These are phyloP conservation scores for Clarias fuscus DNA, from an alignment of 2,797 vertebrate genomes.

Conservation along the genomic window DNA sequence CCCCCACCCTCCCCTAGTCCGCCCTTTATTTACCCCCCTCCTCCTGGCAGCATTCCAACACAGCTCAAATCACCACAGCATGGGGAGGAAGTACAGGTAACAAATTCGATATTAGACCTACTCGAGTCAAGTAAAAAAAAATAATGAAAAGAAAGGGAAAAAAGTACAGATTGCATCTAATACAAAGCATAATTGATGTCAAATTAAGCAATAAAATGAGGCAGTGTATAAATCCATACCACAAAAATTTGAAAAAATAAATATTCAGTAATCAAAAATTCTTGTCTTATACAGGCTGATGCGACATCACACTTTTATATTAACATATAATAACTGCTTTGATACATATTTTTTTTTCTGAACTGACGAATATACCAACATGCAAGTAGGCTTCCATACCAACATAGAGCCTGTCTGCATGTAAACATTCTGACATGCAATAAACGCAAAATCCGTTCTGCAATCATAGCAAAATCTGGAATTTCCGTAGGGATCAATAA, in stretches of 20 bases:
- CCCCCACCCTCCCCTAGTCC: slow-evolving; percentile 60
- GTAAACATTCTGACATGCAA: not conserved
- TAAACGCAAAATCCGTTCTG: not conserved
- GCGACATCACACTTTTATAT: not conserved
- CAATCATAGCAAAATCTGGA: not conserved
- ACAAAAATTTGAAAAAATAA: too few species aligned
- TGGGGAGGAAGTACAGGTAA: slow-evolving; percentile 1
- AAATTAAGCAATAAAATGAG: not conserved
- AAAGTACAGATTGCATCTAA: not conserved
- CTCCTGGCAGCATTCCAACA: slow-evolving; percentile 71
- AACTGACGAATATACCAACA: too few species aligned
- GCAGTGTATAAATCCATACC: not conserved
- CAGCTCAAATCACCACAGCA: slow-evolving; percentile 46
- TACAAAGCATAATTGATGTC: not conserved
- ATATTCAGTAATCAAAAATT: not conserved
- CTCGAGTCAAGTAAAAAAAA: slow-evolving; percentile 2
- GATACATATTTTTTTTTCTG: not conserved
- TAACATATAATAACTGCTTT: not conserved
- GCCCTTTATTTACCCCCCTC: slow-evolving; percentile 55
- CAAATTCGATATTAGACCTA: not conserved
- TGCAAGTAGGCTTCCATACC: not conserved
- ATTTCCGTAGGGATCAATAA: too few species aligned
- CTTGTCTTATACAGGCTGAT: not conserved
- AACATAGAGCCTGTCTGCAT: not conserved
- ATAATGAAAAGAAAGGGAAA: not conserved